Evolutionary conservation across 2,797 vertebrate species (phyloP).

Genomic region (Artibeus jamaicensis): DNA sequence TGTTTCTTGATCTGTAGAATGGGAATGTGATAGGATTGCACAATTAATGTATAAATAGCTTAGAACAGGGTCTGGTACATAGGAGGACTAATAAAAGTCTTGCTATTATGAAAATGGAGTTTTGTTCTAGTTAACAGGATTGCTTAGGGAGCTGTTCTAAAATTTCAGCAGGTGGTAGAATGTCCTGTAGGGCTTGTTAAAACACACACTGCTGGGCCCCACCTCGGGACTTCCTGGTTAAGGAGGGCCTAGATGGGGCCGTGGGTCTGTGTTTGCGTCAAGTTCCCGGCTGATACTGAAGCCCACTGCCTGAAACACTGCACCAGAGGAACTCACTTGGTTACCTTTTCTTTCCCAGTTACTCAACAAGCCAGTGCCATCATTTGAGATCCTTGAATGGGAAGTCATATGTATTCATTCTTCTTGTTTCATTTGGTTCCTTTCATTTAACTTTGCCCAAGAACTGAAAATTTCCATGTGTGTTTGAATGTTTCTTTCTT

Average conservation of each 20-base stretch:
- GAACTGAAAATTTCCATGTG: not conserved
- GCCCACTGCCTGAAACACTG: not conserved
- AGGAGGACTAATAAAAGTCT: not conserved
- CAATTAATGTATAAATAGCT: not conserved
- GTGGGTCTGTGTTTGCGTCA: not conserved
- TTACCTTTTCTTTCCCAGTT: not conserved
- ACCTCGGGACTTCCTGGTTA: not conserved
- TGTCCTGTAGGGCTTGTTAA: not conserved
- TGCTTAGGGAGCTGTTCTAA: not conserved
- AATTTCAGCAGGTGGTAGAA: not conserved
- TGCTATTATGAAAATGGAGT: not conserved
- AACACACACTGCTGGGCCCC: not conserved
- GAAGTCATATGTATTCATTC: not conserved
- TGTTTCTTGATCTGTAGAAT: not conserved
- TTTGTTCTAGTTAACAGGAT: not conserved
- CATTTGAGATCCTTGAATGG: not conserved
- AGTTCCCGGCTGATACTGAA: not conserved
- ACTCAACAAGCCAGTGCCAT: not conserved
- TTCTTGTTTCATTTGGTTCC: not conserved
- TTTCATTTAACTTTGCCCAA: constrained; percentile 30
- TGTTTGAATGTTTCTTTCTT: not conserved
- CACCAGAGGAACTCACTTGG: not conserved
- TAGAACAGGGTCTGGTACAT: not conserved
- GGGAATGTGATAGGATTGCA: not conserved
- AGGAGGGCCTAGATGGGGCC: not conserved